Conservation (phyloP, 2,113 vertebrate species). For the Mormyrus iriodes region DNA sequence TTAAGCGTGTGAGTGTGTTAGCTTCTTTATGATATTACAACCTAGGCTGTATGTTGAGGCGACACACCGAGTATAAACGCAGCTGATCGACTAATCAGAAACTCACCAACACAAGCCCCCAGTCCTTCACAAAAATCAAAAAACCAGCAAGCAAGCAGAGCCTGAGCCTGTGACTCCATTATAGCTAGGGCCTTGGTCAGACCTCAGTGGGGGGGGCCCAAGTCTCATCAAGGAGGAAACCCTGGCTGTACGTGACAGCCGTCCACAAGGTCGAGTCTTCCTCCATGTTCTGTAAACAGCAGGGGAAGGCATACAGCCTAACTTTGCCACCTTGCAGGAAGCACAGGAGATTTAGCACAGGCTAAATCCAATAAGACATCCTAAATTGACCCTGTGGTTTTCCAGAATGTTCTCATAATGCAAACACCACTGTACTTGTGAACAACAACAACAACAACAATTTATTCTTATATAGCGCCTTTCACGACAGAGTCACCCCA, state of each 20-base stretch:
- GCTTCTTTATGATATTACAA: background rate
- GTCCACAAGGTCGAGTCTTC: slow-evolving; percentile 61
- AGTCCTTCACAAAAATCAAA: slow-evolving; percentile 41
- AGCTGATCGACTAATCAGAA: background rate
- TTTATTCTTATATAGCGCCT: no score
- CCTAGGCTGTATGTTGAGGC: background rate
- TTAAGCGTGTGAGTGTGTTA: background rate
- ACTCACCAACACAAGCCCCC: background rate
- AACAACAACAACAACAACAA: no score
- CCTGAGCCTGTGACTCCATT: slow-evolving; percentile 38
- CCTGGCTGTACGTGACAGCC: slow-evolving; percentile 60
- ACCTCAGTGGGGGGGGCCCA: slow-evolving; percentile 66
- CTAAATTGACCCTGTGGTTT: background rate
- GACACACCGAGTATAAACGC: background rate
- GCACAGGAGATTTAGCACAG: background rate
- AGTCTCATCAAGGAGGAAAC: slow-evolving; percentile 81
- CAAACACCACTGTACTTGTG: background rate
- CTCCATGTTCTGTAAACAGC: slow-evolving; percentile 74
- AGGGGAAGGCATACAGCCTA: slow-evolving; percentile 33
- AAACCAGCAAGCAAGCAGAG: slow-evolving; percentile 41
- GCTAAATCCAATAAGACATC: background rate
- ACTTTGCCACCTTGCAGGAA: no score
- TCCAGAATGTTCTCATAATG: background rate
- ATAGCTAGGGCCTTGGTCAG: slow-evolving; percentile 69
- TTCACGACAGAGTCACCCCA: no score